These are phyloP conservation scores for Vireo griseus DNA, from an alignment of 2,797 vertebrate genomes.

Conservation along the genomic window DNA sequence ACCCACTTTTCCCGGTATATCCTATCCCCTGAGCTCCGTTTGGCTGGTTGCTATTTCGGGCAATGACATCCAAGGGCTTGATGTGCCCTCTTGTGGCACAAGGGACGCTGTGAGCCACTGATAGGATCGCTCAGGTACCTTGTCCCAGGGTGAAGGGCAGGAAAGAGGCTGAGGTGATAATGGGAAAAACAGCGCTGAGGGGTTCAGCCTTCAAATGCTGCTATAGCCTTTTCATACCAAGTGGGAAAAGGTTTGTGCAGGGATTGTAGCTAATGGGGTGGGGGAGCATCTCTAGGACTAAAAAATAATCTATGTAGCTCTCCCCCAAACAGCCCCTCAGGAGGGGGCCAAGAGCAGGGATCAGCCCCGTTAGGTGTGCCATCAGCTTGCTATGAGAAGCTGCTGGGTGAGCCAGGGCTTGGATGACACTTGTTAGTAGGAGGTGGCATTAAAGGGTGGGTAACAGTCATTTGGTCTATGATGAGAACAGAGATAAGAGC, in stretches of 20 bases:
- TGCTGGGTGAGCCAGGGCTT: background rate
- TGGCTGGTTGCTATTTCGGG: background rate
- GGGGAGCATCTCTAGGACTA: background rate
- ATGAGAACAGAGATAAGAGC: background rate
- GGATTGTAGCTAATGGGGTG: fast-evolving
- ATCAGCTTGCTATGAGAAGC: background rate
- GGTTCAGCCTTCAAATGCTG: background rate
- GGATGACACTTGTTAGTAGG: background rate
- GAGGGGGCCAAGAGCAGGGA: background rate
- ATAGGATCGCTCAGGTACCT: background rate
- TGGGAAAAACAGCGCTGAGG: fast-evolving
- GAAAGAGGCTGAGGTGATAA: background rate
- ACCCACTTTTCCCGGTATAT: background rate
- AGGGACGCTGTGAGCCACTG: background rate
- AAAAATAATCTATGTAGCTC: background rate
- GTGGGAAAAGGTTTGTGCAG: background rate
- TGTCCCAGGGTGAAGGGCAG: background rate
- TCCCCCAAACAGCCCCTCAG: fast-evolving
- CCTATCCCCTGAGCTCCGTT: background rate
- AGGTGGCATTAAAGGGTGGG: background rate
- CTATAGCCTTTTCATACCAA: fast-evolving
- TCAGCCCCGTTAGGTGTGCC: background rate
- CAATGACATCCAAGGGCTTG: background rate
- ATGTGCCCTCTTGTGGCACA: background rate
- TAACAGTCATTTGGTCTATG: background rate